Evolutionary conservation across 2,113 vertebrate genomes (phyloP).

Genomic region (Apodemus sylvaticus): DNA sequence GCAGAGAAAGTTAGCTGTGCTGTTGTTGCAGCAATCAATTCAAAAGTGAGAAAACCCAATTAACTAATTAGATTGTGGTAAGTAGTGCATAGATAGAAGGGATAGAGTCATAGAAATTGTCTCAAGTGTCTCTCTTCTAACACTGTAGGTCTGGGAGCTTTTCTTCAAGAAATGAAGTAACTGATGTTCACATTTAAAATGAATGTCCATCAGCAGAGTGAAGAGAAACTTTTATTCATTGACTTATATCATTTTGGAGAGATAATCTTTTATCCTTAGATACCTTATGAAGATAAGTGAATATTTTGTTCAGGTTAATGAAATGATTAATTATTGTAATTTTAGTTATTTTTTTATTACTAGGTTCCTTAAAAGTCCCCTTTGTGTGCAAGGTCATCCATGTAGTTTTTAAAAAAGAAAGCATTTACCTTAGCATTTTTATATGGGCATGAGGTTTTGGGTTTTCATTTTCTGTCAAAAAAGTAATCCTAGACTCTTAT

Average conservation of each 20-base stretch:
- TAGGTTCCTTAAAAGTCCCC: background rate
- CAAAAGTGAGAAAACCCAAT: conserved; percentile 53
- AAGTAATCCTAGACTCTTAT: background rate
- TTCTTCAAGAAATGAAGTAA: conserved; percentile 21
- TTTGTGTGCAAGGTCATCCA: conserved; percentile 3
- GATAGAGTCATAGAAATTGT: background rate
- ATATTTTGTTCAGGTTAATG: conserved; percentile 62
- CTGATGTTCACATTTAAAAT: background rate
- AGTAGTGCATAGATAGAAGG: background rate
- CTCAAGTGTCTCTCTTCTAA: background rate
- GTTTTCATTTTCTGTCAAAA: background rate
- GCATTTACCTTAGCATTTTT: background rate
- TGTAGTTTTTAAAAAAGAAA: background rate
- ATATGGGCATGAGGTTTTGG: background rate
- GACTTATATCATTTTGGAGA: conserved; percentile 29
- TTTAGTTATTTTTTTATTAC: background rate
- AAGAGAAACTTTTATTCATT: conserved; percentile 24
- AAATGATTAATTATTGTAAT: conserved; percentile 31
- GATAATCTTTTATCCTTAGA: conserved; percentile 34
- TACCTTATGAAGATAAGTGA: conserved; percentile 32
- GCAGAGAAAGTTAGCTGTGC: background rate
- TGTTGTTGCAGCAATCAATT: conserved; percentile 9
- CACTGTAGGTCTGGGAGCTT: background rate
- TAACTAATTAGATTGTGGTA: conserved; percentile 27
- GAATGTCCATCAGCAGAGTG: background rate